A percentile compares a stretch with the other conserved stretches of the same genome.
Conservation (phyloP, 2,113 vertebrate genomes). For the Macroglossus sobrinus region DNA sequence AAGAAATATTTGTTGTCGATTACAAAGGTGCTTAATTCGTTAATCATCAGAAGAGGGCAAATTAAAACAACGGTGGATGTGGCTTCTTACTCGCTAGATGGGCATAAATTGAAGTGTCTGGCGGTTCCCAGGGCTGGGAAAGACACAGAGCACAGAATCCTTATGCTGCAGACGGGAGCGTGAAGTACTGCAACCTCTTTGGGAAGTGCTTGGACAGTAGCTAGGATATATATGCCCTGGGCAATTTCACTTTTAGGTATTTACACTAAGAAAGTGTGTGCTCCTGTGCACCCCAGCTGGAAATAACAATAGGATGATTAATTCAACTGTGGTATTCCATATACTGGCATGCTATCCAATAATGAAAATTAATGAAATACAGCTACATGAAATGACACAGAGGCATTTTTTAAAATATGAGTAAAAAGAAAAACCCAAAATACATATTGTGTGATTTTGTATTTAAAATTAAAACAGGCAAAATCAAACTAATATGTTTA, state of each 20-base stretch:
- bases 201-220: neutral
- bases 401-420: neutral
- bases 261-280: neutral
- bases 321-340: neutral
- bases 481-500: neutral
- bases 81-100: neutral
- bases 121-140: neutral
- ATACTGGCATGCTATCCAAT: fast-evolving
- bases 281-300: neutral
- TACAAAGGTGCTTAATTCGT: neutral
- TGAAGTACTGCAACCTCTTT: too few relatives aligned
- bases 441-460: neutral
- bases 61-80: neutral
- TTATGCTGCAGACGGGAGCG: fast-evolving
- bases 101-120: neutral
- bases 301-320: neutral
- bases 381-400: neutral
- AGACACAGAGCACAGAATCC: fast-evolving
- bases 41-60: neutral
- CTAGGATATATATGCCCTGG: too few relatives aligned
- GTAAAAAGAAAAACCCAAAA: neutral
- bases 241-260: neutral
- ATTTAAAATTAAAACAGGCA: neutral
- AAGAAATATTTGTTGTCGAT: neutral
- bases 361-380: neutral